A percentile compares a stretch with the other conserved stretches of the same genome.
Conservation (phyloP, 2,888 invertebrate species). For the Clunio marinus region DNA sequence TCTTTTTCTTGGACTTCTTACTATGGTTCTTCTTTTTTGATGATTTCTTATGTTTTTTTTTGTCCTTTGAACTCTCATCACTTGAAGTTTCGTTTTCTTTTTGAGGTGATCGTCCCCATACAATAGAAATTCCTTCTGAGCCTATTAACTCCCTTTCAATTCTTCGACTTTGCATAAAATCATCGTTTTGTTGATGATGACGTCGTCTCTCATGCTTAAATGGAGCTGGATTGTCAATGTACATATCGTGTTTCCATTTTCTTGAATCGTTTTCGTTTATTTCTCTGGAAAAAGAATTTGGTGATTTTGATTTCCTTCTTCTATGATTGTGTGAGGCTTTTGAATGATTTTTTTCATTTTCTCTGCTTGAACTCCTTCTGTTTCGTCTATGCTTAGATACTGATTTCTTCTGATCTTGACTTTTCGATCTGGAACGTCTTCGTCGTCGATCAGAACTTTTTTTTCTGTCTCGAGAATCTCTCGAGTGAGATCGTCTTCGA, state of each 20-base stretch:
- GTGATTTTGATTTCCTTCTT: neutral
- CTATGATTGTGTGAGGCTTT: neutral
- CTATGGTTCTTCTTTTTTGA: constrained; percentile 53
- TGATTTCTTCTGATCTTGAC: neutral
- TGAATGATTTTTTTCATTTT: neutral
- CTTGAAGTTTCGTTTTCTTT: constrained; percentile 59
- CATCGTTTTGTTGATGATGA: constrained; percentile 55
- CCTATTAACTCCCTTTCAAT: constrained; percentile 72
- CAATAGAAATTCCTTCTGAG: constrained; percentile 60
- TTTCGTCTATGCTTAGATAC: neutral
- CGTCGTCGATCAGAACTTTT: neutral
- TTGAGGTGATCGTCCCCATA: constrained; percentile 74
- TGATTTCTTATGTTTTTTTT: neutral
- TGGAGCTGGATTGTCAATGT: constrained; percentile 17
- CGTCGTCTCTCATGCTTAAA: neutral
- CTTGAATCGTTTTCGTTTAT: constrained; percentile 28
- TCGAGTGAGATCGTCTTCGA: neutral
- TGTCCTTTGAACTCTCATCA: constrained; percentile 50
- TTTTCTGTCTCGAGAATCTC: neutral
- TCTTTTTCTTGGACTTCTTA: constrained; percentile 51
- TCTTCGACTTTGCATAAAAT: constrained; percentile 66
- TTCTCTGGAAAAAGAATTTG: constrained; percentile 24
- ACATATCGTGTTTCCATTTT: constrained; percentile 29
- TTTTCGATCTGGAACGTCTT: neutral
- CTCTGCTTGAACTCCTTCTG: neutral